Percentiles rank a stretch among this genome's conserved stretches.
phyloP scores from a whole-genome alignment of 1,140 invertebrate species.

The Rhagoletis pomonella region DNA sequence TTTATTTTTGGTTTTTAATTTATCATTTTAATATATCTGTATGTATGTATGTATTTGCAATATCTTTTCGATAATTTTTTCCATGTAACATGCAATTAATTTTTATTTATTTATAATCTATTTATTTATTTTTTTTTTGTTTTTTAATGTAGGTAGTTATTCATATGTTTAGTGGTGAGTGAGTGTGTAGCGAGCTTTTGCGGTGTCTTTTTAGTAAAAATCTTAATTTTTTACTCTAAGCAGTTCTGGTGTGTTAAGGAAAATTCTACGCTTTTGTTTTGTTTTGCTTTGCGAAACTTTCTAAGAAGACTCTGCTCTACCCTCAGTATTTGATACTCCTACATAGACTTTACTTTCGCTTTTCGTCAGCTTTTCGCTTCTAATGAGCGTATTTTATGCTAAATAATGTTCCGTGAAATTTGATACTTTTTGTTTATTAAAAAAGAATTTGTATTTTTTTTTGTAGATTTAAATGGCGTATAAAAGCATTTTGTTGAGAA shows the following conservation, averaged over 20 bases:
- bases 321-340: not conserved
- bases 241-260: conserved; percentile 25
- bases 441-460: conserved; percentile 32
- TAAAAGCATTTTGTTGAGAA: conserved; percentile 23
- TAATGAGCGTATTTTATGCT: not conserved
- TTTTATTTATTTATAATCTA: not conserved
- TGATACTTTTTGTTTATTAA: conserved; percentile 29
- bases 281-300: not conserved
- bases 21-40: conserved; percentile 1
- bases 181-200: conserved; percentile 41
- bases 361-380: not conserved
- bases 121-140: not conserved
- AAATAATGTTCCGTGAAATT: not conserved
- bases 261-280: not conserved
- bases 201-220: conserved; percentile 24
- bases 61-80: not conserved
- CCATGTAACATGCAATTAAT: conserved; percentile 5
- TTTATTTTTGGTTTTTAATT: not conserved
- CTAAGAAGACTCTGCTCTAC: not conserved
- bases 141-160: not conserved
- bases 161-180: not conserved
- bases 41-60: conserved; percentile 35
- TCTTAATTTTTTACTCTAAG: conserved; percentile 17
- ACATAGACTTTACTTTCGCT: not conserved
- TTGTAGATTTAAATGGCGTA: conserved; percentile 45